phyloP scores from a whole-genome alignment of 2,888 invertebrate species.

The Dermolepida albohirtum region DNA sequence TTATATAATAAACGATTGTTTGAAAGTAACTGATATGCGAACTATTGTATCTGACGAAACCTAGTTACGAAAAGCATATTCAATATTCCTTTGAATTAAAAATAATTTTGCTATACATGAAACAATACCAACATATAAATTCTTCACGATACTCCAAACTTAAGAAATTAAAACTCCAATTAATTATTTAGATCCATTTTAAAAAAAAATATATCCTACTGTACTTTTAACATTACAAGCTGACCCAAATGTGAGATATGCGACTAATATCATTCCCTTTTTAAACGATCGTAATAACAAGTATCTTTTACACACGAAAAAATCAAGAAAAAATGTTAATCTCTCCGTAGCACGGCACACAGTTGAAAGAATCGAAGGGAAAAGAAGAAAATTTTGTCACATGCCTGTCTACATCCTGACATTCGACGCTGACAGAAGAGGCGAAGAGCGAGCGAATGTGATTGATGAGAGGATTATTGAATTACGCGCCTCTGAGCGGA shows the following conservation, averaged over 20 bases:
- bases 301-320: not conserved
- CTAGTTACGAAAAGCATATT: too few species aligned
- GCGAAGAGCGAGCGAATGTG: slow-evolving; percentile 49
- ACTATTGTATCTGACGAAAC: too few species aligned
- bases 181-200: too few species aligned
- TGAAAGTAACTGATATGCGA: too few species aligned
- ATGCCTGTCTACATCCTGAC: slow-evolving; percentile 42
- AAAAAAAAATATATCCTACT: too few species aligned
- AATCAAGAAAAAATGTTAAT: slow-evolving; percentile 18
- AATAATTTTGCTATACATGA: too few species aligned
- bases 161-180: too few species aligned
- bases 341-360: slow-evolving; percentile 1
- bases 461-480: slow-evolving; percentile 59
- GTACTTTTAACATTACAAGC: too few species aligned
- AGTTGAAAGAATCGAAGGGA: slow-evolving; percentile 24
- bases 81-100: too few species aligned
- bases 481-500: slow-evolving; percentile 54
- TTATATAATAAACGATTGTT: too few species aligned
- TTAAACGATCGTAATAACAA: slow-evolving; percentile 11
- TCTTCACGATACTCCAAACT: too few species aligned
- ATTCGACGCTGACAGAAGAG: slow-evolving; percentile 31
- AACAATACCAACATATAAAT: too few species aligned
- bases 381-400: slow-evolving; percentile 42
- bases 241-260: not conserved
- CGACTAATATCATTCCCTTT: not conserved